These are phyloP conservation scores for Cremastinae sp. DNA, from an alignment of 2,888 invertebrate genomes.

Conservation along the genomic window DNA sequence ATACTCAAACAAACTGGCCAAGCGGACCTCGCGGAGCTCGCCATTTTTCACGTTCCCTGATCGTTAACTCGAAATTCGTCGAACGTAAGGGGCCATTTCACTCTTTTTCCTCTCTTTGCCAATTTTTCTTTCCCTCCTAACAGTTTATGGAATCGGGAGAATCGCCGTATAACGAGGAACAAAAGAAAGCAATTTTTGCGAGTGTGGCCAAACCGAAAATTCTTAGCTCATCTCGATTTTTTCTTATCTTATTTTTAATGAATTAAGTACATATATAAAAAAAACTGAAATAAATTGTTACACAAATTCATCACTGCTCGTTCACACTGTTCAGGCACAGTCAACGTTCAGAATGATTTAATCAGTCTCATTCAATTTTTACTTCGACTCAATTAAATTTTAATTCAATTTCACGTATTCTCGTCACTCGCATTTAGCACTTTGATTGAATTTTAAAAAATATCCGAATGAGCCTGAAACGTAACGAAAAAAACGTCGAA, in stretches of 20 bases:
- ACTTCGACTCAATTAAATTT: too few relatives aligned
- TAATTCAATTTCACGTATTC: too few relatives aligned
- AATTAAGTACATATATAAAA: too few relatives aligned
- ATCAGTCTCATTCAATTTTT: too few relatives aligned
- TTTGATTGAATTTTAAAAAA: neutral
- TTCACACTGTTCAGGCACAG: too few relatives aligned
- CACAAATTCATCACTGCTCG: too few relatives aligned
- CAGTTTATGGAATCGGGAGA: conserved; percentile 2
- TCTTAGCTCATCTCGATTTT: neutral
- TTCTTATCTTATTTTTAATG: too few relatives aligned
- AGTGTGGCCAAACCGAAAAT: conserved; percentile 10
- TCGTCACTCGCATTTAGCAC: neutral
- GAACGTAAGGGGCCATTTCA: conserved; percentile 27
- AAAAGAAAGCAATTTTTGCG: neutral
- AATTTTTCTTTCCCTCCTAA: conserved; percentile 10
- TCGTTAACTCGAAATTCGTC: conserved; percentile 52
- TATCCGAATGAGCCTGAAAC: neutral
- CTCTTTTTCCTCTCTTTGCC: too few relatives aligned
- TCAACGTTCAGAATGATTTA: too few relatives aligned
- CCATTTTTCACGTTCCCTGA: conserved; percentile 46
- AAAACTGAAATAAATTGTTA: too few relatives aligned
- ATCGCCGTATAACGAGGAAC: neutral
- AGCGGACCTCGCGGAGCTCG: conserved; percentile 10
- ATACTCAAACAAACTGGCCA: neutral
- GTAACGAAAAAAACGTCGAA: neutral